Evolutionary conservation across 2,113 vertebrate genomes (phyloP).

Genomic region (Apaloderma vittatum): DNA sequence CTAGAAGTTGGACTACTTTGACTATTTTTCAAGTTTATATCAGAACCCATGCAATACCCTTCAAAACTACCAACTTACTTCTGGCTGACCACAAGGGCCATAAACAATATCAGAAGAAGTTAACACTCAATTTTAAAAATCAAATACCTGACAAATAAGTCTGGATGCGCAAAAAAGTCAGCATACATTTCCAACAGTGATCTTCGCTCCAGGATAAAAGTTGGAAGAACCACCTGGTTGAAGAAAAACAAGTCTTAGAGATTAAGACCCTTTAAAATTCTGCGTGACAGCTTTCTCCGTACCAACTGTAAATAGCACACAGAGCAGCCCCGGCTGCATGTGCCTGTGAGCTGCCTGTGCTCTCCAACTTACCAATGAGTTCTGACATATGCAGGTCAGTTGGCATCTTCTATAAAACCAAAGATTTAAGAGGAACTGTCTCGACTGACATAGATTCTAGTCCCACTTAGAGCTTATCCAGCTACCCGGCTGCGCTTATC

Average conservation of each 20-base stretch:
- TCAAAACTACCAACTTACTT: background rate
- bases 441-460: background rate
- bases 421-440: background rate
- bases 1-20: background rate
- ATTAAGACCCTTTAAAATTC: background rate
- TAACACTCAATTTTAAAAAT: background rate
- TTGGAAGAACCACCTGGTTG: constrained; percentile 94
- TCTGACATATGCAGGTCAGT: background rate
- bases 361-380: background rate
- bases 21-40: background rate
- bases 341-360: background rate
- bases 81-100: background rate
- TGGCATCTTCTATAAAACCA: background rate
- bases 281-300: background rate
- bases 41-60: background rate
- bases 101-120: background rate
- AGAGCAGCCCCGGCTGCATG: rapidly evolving
- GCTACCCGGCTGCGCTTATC: background rate
- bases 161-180: constrained; percentile 98
- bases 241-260: background rate
- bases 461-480: background rate
- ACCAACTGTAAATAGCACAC: background rate
- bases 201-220: constrained; percentile 96
- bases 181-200: constrained; percentile 99
- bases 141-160: constrained; percentile 95